Evolutionary conservation across 1,140 invertebrate genomes (phyloP).

Genomic region (Harlomillsia oculata): DNA sequence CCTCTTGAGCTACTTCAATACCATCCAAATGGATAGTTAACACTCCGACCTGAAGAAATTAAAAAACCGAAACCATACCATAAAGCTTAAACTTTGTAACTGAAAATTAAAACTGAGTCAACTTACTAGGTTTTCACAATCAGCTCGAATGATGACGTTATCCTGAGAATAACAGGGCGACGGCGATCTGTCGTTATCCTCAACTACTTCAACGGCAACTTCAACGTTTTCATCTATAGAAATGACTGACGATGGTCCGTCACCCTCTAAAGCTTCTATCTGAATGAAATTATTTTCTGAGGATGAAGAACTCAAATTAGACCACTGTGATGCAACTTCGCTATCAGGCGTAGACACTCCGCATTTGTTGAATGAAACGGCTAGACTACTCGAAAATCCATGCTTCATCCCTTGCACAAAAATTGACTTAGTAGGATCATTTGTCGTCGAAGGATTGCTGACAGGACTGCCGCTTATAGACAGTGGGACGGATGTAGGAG

Average conservation of each 20-base stretch:
- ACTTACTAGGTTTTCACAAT: constrained; percentile 19
- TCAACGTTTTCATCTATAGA: constrained; percentile 48
- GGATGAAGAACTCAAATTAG: constrained; percentile 26
- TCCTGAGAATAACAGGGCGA: constrained; percentile 60
- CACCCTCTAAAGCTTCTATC: constrained; percentile 15
- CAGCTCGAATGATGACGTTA: not conserved
- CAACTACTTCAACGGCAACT: constrained; percentile 72
- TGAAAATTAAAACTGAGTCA: not conserved
- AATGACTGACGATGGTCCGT: not conserved
- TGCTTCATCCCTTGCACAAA: constrained; percentile 16
- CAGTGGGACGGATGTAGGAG: not conserved
- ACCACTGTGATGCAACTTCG: constrained; percentile 31
- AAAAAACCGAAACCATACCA: constrained; percentile 2
- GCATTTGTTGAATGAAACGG: constrained; percentile 21
- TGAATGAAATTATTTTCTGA: constrained; percentile 31
- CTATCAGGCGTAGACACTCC: constrained; percentile 32
- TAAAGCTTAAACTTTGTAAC: not conserved
- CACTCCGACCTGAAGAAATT: constrained; percentile 61
- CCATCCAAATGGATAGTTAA: constrained; percentile 69
- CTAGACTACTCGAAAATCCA: constrained; percentile 14
- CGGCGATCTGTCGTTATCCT: constrained; percentile 51
- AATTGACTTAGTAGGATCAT: constrained; percentile 3
- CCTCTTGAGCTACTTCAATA: constrained; percentile 72
- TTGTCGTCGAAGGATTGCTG: constrained; percentile 7
- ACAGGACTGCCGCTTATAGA: constrained; percentile 16